phyloP scores from a whole-genome alignment of 2,888 invertebrate genomes.

The Pantelozetes paolii region DNA sequence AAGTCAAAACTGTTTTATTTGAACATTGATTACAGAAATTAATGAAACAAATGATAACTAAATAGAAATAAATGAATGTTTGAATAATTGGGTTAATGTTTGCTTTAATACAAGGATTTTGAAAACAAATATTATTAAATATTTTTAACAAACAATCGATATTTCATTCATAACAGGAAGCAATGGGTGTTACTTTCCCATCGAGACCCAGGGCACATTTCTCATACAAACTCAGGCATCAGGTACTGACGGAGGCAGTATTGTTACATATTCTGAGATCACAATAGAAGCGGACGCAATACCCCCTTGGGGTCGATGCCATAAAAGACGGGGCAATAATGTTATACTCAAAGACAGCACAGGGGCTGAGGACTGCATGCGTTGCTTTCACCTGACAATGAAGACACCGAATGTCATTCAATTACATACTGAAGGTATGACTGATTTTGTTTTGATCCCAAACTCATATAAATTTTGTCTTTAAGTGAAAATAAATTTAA shows the following conservation, averaged over 20 bases:
- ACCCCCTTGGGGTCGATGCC: conserved; percentile 64
- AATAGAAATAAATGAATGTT: background rate
- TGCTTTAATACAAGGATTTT: too few relatives aligned
- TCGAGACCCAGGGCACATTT: conserved; percentile 64
- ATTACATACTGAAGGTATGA: conserved; percentile 57
- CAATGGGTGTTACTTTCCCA: conserved; percentile 60
- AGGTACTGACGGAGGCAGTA: conserved; percentile 52
- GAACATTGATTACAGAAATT: too few relatives aligned
- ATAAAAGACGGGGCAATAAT: conserved; percentile 60
- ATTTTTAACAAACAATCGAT: too few relatives aligned
- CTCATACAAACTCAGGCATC: conserved; percentile 57
- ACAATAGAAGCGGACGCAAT: conserved; percentile 63
- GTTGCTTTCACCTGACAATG: conserved; percentile 61
- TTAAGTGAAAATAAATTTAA: background rate
- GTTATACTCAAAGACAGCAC: conserved; percentile 62
- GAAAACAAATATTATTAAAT: too few relatives aligned
- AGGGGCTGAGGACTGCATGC: conserved; percentile 60
- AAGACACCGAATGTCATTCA: conserved; percentile 62
- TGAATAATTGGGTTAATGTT: background rate
- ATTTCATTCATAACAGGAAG: conserved; percentile 14
- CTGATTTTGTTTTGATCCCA: background rate
- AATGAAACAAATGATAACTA: too few relatives aligned
- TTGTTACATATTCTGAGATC: conserved; percentile 60
- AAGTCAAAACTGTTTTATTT: too few relatives aligned
- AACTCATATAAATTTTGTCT: background rate